Base-by-base conservation (phyloP, 2,888 invertebrate genomes). In the Synanthedon andrenaeformis region DNA sequence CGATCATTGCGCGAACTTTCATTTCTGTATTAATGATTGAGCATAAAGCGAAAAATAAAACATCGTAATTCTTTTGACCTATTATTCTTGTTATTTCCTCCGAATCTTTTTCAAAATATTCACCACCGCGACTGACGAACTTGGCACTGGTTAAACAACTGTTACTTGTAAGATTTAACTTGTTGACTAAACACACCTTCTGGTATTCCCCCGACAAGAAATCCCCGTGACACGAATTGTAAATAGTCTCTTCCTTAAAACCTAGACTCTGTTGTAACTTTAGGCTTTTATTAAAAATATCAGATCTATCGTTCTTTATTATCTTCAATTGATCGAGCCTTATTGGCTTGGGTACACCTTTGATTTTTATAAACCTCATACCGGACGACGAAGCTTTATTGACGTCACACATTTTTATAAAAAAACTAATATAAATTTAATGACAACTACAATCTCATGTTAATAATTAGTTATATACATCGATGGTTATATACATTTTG, bases 21-120 rank as follows among this genome's bases (percentile, higher is more conserved):
- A 76, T 58, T 49, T 84, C 82, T 10, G 72, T 71, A 48, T 64
- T 79, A 0, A 81, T 67, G 0, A 84, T 70, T 0, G 82, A 79
- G 52, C 79, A 77, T 4, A 86, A 23, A 0, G 79, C 75, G 5
- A 72, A 65, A 1, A 85, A 72, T 0, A 84, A 55, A 0, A 64
- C 65, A 19, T 82, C 76, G 52, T 82, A 86, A 42, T 77, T 79
- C 0, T 67, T 68, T 49, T 82, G 81, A 0, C 86, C 86, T 0
- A 86, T 79, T 0, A 80, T 12, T n/a, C 65, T 66, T 0, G 70
- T 65, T 0, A 85, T 56, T 19, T 62, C 64, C 3, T 79, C 79
- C 0, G 86, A 86, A 1, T 72, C 75, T 56, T 72, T 70, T 50
- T 76, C 72, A 1, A 62, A 54, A 0, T 59, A 23, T 12, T 58